Evolutionary conservation across 1,140 invertebrate genomes (phyloP).

Genomic region (Ceratitis capitata): DNA sequence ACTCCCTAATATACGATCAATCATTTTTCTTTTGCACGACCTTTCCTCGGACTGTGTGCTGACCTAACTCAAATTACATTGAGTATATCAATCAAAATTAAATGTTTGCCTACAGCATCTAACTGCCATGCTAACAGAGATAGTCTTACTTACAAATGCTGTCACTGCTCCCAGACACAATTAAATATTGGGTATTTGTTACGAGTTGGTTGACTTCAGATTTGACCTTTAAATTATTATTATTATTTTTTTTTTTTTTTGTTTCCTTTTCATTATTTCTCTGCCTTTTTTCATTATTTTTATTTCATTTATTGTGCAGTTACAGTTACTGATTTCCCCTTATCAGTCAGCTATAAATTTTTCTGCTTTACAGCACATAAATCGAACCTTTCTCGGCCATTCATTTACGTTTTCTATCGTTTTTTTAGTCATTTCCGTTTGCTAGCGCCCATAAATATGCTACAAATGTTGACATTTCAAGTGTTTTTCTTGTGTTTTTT

Average conservation of each 20-base stretch:
- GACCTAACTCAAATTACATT: not conserved
- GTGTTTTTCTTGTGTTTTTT: not conserved
- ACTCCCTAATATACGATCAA: not conserved
- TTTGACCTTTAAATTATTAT: not conserved
- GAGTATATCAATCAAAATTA: not conserved
- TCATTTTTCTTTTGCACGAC: not conserved
- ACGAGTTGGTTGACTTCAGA: not conserved
- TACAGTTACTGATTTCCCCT: too few species aligned
- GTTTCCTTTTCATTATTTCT: not conserved
- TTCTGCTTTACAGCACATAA: not conserved
- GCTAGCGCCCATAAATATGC: conserved; percentile 1
- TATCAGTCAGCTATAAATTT: conserved; percentile 1
- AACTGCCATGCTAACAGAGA: too few species aligned
- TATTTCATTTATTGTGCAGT: too few species aligned
- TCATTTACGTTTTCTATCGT: not conserved
- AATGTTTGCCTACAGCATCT: not conserved
- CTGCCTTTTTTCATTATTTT: too few species aligned
- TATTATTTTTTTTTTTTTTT: not conserved
- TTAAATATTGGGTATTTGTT: too few species aligned
- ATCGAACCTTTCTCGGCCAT: not conserved
- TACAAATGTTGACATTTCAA: not conserved
- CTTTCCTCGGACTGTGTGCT: not conserved
- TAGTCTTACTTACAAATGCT: too few species aligned
- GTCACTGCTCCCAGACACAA: too few species aligned
- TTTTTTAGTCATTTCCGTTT: not conserved